These are phyloP conservation scores for Syngnathus scovelli DNA, from an alignment of 2,113 vertebrate genomes.

Conservation along the genomic window DNA sequence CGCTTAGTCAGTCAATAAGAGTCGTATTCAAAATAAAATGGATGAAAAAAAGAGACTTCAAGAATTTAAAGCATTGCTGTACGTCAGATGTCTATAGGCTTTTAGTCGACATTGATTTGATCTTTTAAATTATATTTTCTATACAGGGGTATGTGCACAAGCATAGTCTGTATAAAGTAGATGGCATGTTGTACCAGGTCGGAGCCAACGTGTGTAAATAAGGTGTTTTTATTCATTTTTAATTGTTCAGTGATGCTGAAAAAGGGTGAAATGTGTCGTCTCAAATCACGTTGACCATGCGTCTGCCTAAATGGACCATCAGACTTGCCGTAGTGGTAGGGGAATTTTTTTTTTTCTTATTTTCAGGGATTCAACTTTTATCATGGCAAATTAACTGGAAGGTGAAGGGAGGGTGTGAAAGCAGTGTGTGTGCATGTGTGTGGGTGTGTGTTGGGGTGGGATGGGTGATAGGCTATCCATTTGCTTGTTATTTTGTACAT, in stretches of 20 bases:
- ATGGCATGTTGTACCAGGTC: conserved; percentile 79
- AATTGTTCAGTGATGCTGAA: conserved; percentile 76
- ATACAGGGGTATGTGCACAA: conserved; percentile 70
- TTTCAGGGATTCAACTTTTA: conserved; percentile 72
- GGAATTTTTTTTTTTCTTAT: background rate
- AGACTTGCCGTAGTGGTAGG: conserved; percentile 72
- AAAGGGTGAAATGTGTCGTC: conserved; percentile 70
- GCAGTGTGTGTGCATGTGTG: background rate
- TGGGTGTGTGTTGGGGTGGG: background rate
- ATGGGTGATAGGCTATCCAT: conserved; percentile 63
- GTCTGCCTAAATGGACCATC: conserved; percentile 71
- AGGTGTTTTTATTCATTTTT: conserved; percentile 82
- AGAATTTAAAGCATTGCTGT: conserved; percentile 61
- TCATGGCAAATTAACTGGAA: conserved; percentile 54
- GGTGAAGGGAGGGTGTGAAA: conserved; percentile 47
- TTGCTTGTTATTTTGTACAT: conserved; percentile 90
- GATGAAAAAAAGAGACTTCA: conserved; percentile 29
- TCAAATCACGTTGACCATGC: conserved; percentile 70
- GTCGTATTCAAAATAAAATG: conserved; percentile 44
- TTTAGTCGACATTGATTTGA: conserved; percentile 74
- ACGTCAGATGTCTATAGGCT: conserved; percentile 72
- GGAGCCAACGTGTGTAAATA: conserved; percentile 76
- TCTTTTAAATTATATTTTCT: conserved; percentile 74
- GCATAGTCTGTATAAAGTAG: conserved; percentile 76
- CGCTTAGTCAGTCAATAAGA: conserved; percentile 34